Conservation (phyloP, 2,797 vertebrate species). For the Lophius americanus region DNA sequence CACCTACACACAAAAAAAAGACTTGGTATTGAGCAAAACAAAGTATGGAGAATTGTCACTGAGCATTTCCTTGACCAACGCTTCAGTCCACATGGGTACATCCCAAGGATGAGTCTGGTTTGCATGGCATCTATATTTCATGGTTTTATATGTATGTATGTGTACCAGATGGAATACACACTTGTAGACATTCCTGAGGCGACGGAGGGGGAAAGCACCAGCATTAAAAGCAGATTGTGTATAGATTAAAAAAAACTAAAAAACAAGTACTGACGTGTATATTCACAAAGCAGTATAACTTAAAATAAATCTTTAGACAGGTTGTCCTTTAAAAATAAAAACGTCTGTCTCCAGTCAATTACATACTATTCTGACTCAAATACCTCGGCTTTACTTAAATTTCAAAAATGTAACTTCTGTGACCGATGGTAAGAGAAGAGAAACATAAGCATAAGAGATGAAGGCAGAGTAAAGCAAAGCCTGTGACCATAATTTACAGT, state of each 20-base stretch:
- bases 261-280: background rate
- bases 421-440: constrained; percentile 25
- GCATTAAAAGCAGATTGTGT: constrained; percentile 24
- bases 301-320: background rate
- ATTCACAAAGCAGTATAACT: background rate
- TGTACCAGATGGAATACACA: constrained; percentile 46
- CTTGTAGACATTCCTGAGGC: constrained; percentile 62
- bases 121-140: constrained; percentile 35
- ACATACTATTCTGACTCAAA: background rate
- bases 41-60: constrained; percentile 27
- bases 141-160: constrained; percentile 8
- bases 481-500: constrained; percentile 39
- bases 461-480: constrained; percentile 50
- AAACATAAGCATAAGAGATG: constrained; percentile 36
- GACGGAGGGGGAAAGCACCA: constrained; percentile 49
- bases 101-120: constrained; percentile 19
- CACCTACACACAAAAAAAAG: constrained; percentile 13
- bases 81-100: constrained; percentile 27
- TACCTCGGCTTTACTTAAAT: background rate
- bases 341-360: background rate
- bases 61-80: constrained; percentile 21
- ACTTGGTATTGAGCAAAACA: constrained; percentile 15
- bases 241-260: constrained; percentile 24
- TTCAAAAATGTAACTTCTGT: constrained; percentile 18
- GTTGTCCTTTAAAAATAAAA: background rate